Conservation (phyloP, 2,113 vertebrate species). For the Pleuronectes platessa region DNA sequence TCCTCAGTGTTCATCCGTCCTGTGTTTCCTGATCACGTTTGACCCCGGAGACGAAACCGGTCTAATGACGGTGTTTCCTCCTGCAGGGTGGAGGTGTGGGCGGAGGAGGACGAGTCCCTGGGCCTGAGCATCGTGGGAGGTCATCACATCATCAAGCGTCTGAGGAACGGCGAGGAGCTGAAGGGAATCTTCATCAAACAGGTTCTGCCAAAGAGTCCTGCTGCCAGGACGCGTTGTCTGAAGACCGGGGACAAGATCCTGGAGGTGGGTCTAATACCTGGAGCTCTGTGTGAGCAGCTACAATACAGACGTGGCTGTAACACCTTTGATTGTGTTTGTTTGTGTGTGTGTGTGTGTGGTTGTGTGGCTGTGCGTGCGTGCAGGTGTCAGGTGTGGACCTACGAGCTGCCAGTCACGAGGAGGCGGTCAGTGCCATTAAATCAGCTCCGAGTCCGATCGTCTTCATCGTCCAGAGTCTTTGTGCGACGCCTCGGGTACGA, state of each 20-base stretch:
- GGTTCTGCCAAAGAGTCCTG: slow-evolving; percentile 91
- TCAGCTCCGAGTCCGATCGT: slow-evolving; percentile 89
- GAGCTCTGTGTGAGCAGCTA: background rate
- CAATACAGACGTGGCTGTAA: too few relatives aligned
- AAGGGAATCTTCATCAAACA: slow-evolving; percentile 99
- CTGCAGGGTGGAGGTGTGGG: slow-evolving; percentile 90
- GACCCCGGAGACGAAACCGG: background rate
- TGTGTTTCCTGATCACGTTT: background rate
- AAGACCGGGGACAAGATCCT: slow-evolving; percentile 99
- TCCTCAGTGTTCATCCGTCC: background rate
- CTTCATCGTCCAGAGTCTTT: slow-evolving; percentile 93
- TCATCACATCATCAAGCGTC: slow-evolving; percentile 91
- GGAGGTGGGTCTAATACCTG: slow-evolving; percentile 81
- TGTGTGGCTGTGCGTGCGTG: slow-evolving; percentile 26
- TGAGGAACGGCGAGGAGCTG: slow-evolving; percentile 96
- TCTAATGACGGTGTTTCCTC: background rate
- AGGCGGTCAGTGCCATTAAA: slow-evolving; percentile 93
- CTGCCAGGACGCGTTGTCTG: slow-evolving; percentile 86
- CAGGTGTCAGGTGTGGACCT: slow-evolving; percentile 93
- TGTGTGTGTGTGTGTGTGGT: slow-evolving; percentile 1
- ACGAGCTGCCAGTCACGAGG: slow-evolving; percentile 88
- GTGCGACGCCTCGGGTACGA: slow-evolving; percentile 86
- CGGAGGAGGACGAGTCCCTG: slow-evolving; percentile 87
- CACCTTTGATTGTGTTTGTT: too few relatives aligned
- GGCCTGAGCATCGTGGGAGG: slow-evolving; percentile 99